phyloP scores from a whole-genome alignment of 2,113 vertebrate species.

The Patagioenas fasciata region DNA sequence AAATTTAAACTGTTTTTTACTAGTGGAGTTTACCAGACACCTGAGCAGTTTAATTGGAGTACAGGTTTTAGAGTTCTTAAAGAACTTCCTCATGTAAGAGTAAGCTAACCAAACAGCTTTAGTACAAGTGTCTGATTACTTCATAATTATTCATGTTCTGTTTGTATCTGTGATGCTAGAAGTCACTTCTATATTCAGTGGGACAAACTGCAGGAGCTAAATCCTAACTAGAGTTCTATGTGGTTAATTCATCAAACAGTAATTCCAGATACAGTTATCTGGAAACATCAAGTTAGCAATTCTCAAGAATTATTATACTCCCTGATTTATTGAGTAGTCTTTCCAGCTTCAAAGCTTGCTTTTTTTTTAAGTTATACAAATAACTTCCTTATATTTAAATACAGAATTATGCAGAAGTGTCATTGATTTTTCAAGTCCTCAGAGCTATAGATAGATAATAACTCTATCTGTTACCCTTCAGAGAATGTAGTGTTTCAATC shows the following conservation, averaged over 20 bases:
- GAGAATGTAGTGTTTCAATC: background rate
- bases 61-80: background rate
- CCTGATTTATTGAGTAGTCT: background rate
- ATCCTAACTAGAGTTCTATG: background rate
- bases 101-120: background rate
- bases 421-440: background rate
- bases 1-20: background rate
- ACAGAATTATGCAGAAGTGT: background rate
- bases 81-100: background rate
- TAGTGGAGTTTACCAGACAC: background rate
- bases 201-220: background rate
- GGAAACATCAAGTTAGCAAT: background rate
- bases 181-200: background rate
- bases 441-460: background rate
- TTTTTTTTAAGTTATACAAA: rapidly evolving
- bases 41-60: background rate
- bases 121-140: background rate
- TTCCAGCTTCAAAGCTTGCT: background rate
- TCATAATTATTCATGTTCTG: background rate
- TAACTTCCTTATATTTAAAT: background rate
- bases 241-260: background rate
- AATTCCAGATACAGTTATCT: background rate
- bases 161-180: background rate
- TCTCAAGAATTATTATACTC: background rate
- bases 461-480: background rate